Evolutionary conservation across 2,888 invertebrate genomes (phyloP).

Genomic region (Nezara viridula): DNA sequence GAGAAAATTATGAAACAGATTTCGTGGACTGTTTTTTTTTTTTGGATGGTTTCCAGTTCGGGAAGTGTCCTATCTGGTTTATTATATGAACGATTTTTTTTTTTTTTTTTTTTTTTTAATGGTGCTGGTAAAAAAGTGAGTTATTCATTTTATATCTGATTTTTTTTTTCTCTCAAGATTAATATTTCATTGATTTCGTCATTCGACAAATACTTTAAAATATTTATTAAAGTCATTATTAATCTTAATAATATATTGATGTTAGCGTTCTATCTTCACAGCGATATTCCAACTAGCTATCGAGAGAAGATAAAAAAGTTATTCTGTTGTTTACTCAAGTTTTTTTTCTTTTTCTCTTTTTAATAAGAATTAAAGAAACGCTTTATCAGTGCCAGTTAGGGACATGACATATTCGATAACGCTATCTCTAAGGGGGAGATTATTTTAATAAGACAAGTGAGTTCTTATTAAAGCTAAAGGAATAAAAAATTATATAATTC

Average conservation of each 20-base stretch:
- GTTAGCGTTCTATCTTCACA: neutral
- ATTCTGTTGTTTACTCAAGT: neutral
- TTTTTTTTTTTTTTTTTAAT: neutral
- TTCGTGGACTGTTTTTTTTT: neutral
- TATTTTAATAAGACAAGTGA: neutral
- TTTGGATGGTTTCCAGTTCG: neutral
- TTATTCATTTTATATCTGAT: neutral
- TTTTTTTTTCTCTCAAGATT: neutral
- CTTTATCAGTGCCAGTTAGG: neutral
- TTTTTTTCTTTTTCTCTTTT: neutral
- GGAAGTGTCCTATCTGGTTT: neutral
- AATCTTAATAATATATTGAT: slow-evolving; percentile 1
- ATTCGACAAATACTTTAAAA: neutral
- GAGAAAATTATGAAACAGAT: neutral
- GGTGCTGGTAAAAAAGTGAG: neutral
- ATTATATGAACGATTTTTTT: neutral
- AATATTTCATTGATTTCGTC: neutral
- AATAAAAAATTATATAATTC: neutral
- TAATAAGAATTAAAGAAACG: slow-evolving; percentile 4
- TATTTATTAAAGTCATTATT: slow-evolving; percentile 5
- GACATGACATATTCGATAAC: neutral
- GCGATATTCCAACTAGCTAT: neutral
- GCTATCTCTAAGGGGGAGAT: neutral
- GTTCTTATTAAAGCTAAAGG: neutral
- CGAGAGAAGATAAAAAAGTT: neutral